Evolutionary conservation across 2,888 invertebrate species (phyloP), one percentile per base, ranked within the genome.

Genomic region (Philereme transversata): DNA sequence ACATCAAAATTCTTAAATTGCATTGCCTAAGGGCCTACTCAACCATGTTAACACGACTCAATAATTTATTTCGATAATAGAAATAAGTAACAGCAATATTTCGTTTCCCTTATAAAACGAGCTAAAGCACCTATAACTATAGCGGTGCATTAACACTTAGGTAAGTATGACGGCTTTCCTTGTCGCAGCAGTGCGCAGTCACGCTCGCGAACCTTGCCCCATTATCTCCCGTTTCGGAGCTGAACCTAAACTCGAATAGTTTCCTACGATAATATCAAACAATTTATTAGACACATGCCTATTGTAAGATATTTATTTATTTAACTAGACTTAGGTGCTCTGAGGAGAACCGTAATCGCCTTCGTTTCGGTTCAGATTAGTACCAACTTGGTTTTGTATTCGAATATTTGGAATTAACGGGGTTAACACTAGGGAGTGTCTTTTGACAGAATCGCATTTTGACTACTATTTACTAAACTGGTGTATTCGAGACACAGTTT

Each of bases 191-290:
- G 71, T 69, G 74, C 72, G 75, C 77, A 74, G 79, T 83, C 81
- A 82, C 80, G 86, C 73, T 76, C 78, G 70, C 77, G 72, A 78
- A 76, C 76, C 73, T 69, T 74, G 71, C 67, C 66, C 77, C 71
- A 85, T 87, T 87, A 86, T 85, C 78, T 86, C 82, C 87, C 86
- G 87, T 84, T 87, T 76, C 70, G 68, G 72, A 80, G 79, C 74
- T 62, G 43, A 54, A 51, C 62, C 58, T 45, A 59, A 63, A 59
- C 56, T 49, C 51, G 41, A 49, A 36, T 33, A 51, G 58, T 69
- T 71, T 61, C 61, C 67, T 66, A 71, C 64, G 62, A 56, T 73
- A 47, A 35, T 62, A 64, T 65, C 51, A 56, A 51, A 59, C 50
- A 58, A 56, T 45, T 51, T 51, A 58, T 45, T 53, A 44, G 41